These are phyloP conservation scores for Aspidapion aeneum DNA, from an alignment of 2,888 invertebrate species.

Conservation along the genomic window DNA sequence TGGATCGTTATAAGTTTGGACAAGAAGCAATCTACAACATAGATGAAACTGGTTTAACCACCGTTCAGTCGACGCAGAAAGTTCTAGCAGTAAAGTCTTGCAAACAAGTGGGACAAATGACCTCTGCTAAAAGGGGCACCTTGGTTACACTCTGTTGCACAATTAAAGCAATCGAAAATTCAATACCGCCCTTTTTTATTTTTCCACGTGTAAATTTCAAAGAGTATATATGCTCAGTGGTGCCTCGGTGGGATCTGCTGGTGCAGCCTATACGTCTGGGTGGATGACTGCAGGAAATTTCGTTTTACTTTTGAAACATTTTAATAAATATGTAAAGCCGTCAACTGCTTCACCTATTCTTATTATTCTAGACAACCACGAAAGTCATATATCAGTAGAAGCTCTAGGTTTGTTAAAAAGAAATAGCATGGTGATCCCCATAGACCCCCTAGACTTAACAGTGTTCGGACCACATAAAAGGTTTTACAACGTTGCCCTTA, in stretches of 20 bases:
- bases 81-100: constrained; percentile 31
- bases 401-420: constrained; percentile 13
- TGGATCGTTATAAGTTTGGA: constrained; percentile 6
- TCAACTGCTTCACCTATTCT: constrained; percentile 25
- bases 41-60: constrained; percentile 34
- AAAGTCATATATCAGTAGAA: constrained; percentile 31
- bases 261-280: constrained; percentile 29
- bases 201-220: constrained; percentile 32
- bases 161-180: constrained; percentile 29
- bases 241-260: constrained; percentile 26
- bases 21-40: constrained; percentile 31
- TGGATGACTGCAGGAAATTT: constrained; percentile 32
- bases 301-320: constrained; percentile 22
- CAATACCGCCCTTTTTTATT: constrained; percentile 29
- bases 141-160: constrained; percentile 28
- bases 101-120: constrained; percentile 33
- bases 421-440: constrained; percentile 30
- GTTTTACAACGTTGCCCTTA: constrained; percentile 23
- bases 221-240: constrained; percentile 26
- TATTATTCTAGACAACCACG: constrained; percentile 37
- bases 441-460: constrained; percentile 28
- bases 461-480: constrained; percentile 31
- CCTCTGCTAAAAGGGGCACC: constrained; percentile 28
- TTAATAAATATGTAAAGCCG: constrained; percentile 27
- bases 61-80: constrained; percentile 34